phyloP scores from a whole-genome alignment of 1,140 invertebrate species.

The Aleiodes sp. region DNA sequence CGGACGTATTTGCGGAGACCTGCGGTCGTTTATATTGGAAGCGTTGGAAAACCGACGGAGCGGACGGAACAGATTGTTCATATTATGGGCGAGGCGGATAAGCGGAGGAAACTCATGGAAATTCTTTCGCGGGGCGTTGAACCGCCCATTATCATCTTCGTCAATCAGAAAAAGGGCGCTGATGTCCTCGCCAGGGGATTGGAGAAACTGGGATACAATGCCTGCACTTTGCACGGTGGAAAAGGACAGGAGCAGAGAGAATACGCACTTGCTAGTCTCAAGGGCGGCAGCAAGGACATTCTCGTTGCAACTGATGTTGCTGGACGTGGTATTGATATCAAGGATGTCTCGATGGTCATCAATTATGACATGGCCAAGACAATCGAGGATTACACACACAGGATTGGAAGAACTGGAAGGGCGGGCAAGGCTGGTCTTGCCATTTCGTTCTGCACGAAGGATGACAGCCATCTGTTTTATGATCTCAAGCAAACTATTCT shows the following conservation, averaged over 20 bases:
- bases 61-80: constrained; percentile 97
- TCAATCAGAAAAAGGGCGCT: constrained; percentile 99
- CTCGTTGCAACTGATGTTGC: constrained; percentile 99
- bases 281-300: constrained; percentile 95
- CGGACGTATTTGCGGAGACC: constrained; percentile 94
- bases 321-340: constrained; percentile 99
- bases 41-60: constrained; percentile 97
- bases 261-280: constrained; percentile 95
- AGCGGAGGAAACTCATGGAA: constrained; percentile 89
- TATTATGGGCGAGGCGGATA: constrained; percentile 94
- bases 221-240: constrained; percentile 97
- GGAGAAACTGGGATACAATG: constrained; percentile 97
- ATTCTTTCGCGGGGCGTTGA: constrained; percentile 87
- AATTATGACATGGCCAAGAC: constrained; percentile 99
- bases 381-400: constrained; percentile 99
- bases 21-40: constrained; percentile 98
- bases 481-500: constrained; percentile 95
- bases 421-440: constrained; percentile 97
- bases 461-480: constrained; percentile 95
- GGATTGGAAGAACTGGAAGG: constrained; percentile 98
- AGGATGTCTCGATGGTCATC: constrained; percentile 97
- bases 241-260: constrained; percentile 99
- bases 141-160: constrained; percentile 99
- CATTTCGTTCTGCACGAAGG: constrained; percentile 96
- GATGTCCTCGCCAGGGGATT: constrained; percentile 97